Base-by-base conservation (phyloP, 2,888 invertebrate genomes). In the Temnothorax unifasciatus region DNA sequence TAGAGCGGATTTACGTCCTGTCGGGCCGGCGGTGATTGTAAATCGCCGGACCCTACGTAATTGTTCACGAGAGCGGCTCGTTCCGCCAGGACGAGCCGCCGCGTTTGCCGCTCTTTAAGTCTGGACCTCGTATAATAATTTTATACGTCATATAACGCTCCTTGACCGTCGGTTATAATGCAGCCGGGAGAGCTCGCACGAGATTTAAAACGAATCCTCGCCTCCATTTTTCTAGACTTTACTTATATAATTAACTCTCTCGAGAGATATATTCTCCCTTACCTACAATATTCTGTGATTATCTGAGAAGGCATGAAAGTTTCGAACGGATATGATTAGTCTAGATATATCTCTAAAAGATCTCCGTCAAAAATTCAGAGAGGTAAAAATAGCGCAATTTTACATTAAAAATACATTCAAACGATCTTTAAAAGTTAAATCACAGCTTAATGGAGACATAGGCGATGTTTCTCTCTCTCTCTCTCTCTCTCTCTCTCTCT, bases 1-100 rank as follows among this genome's bases (percentile, higher is more conserved):
- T 74, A 75, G 81, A 84, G 75, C 71, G 81, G 86, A 86, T 86
- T 86, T 86, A 84, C 69, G 68, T 54, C 59, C 64, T 50, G 66
- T 15, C 54, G 84, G 47, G 66, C 74, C 47, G 68, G 41, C 84
- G 66, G 64, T 63, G 68, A 74, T 81, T 83, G 79, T 83, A 83
- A 83, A 83, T 83, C 79, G 83, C 68, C 68, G 57, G 61, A 83
- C 59, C 44, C 77, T 71, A 71, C 79, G 79, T 79, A 79, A 79
- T 79, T 79, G 79, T 79, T 79, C 79, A 71, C 79, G 71, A 79
- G 71, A 71, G 57, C 71, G 71, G 71, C 79, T 79, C 71, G 73
- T 79, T 79, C 59, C 79, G 44, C 73, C 79, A 61, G 79, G 73
- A 50, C 73, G 73, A 47, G 34, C 77, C 69, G 77, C 66, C 69